A percentile compares a stretch with the other conserved stretches of the same genome.
Evolutionary conservation across 2,888 invertebrate genomes (phyloP).

Genomic region (Apodemia zela): DNA sequence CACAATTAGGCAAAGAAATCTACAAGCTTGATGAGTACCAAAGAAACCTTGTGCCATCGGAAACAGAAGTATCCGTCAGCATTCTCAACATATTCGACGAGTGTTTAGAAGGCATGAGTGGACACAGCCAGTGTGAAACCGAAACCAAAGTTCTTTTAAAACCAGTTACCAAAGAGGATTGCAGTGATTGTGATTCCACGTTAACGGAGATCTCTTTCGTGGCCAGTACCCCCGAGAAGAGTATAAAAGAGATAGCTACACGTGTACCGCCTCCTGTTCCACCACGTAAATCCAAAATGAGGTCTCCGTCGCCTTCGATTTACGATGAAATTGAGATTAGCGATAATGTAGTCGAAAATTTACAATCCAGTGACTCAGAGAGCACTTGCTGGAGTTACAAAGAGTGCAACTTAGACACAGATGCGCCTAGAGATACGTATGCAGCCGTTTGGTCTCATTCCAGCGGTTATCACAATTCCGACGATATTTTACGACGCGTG

Average conservation of each 20-base stretch:
- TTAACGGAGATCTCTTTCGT: constrained; percentile 54
- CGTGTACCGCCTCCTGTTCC: constrained; percentile 52
- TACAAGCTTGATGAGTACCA: constrained; percentile 72
- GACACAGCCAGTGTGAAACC: constrained; percentile 26
- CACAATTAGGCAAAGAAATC: constrained; percentile 71
- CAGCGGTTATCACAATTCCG: constrained; percentile 69
- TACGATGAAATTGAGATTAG: constrained; percentile 48
- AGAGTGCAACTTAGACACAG: constrained; percentile 57
- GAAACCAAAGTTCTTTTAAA: constrained; percentile 32
- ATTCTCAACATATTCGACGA: constrained; percentile 74
- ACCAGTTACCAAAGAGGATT: constrained; percentile 30
- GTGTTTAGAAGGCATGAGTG: constrained; percentile 62
- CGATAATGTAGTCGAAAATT: constrained; percentile 33
- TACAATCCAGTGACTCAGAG: constrained; percentile 60
- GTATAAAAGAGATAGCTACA: constrained; percentile 33
- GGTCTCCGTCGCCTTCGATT: constrained; percentile 46
- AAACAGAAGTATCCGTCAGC: constrained; percentile 60
- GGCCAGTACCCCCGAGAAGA: constrained; percentile 54
- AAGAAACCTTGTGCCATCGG: constrained; percentile 50
- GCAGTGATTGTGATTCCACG: constrained; percentile 58
- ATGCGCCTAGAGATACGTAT: constrained; percentile 50
- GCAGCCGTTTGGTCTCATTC: constrained; percentile 69
- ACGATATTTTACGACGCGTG: constrained; percentile 58
- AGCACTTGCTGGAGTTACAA: constrained; percentile 76
- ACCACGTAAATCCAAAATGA: constrained; percentile 51